These are phyloP conservation scores for Paramormyrops kingsleyae DNA, from an alignment of 2,113 vertebrate genomes.

Conservation along the genomic window DNA sequence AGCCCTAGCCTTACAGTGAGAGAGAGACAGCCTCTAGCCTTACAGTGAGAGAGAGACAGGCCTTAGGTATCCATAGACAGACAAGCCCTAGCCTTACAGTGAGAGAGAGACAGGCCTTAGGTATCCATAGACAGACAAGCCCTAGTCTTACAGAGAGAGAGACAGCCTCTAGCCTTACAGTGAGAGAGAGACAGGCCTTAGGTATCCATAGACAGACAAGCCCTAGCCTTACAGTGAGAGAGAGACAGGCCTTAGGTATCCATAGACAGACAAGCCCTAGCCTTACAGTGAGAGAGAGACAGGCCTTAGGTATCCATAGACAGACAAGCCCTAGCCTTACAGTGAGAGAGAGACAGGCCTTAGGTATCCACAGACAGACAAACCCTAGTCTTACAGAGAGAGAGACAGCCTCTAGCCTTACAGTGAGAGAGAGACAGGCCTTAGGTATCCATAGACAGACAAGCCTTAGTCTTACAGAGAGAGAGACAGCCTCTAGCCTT, in stretches of 20 bases:
- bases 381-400: background rate
- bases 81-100: background rate
- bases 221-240: background rate
- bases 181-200: background rate
- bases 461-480: background rate
- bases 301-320: background rate
- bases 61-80: background rate
- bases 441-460: background rate
- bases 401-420: too few species aligned
- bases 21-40: background rate
- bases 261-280: background rate
- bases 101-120: background rate
- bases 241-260: background rate
- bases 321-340: background rate
- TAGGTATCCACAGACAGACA: background rate
- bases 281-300: background rate
- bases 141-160: background rate
- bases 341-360: background rate
- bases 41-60: background rate
- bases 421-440: background rate
- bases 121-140: background rate
- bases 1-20: background rate
- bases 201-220: background rate
- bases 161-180: background rate
- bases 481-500: background rate